These are phyloP conservation scores for Caenorhabditis sp. DNA, from an alignment of 2,888 invertebrate genomes.

Conservation along the genomic window DNA sequence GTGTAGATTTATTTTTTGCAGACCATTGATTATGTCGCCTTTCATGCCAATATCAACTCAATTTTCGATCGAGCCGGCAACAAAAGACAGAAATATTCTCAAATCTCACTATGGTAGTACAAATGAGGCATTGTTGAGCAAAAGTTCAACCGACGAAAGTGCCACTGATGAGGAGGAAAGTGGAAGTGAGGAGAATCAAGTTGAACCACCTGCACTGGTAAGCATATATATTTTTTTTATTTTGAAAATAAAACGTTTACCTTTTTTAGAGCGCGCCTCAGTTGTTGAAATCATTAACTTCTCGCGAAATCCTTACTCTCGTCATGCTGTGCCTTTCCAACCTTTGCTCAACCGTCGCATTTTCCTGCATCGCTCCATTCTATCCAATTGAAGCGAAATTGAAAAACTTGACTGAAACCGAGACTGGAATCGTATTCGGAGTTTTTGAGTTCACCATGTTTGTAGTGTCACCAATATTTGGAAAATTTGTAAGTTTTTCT, in stretches of 20 bases:
- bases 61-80: slow-evolving; percentile 47
- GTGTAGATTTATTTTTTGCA: slow-evolving; percentile 29
- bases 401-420: slow-evolving; percentile 67
- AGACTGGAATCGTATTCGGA: slow-evolving; percentile 71
- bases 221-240: not conserved
- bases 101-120: slow-evolving; percentile 5
- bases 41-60: slow-evolving; percentile 70
- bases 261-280: slow-evolving; percentile 3
- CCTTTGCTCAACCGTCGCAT: slow-evolving; percentile 69
- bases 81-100: not conserved
- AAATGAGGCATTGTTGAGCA: not conserved
- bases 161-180: slow-evolving; percentile 14
- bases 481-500: slow-evolving; percentile 68
- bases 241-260: not conserved
- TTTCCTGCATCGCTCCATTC: slow-evolving; percentile 70
- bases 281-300: slow-evolving; percentile 6
- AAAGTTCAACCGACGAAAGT: slow-evolving; percentile 1
- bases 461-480: slow-evolving; percentile 68
- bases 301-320: slow-evolving; percentile 60
- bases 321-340: slow-evolving; percentile 69
- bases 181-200: not conserved
- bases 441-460: slow-evolving; percentile 70
- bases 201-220: not conserved
- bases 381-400: slow-evolving; percentile 67
- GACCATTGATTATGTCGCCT: slow-evolving; percentile 66